Base-by-base conservation (phyloP, 2,797 vertebrate genomes). In the Corythornis leucogaster region DNA sequence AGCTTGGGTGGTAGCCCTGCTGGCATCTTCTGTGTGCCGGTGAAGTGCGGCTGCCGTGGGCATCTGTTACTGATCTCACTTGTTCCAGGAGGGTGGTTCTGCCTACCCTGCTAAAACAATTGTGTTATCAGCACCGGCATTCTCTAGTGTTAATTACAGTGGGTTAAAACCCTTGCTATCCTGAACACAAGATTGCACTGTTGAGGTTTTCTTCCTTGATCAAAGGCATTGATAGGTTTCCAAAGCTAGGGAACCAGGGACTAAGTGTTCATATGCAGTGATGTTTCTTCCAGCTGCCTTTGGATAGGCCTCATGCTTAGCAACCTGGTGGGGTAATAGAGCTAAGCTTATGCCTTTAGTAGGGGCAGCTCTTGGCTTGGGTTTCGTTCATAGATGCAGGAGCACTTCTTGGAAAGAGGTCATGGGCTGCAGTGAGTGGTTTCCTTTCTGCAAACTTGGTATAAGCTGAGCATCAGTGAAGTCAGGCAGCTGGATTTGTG, bases 11-110 rank as follows among this genome's bases (percentile, higher is more conserved):
- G 33, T 21, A 45, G 69, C 33, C 38, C 55, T 38, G 26, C 43
- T 30, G 54, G 42, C 17, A 8, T 0, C 43, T 19, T 67, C 53
- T 57, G 1, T 16, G 13, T 59, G 45, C 7, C 50, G 48, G 42
- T 2, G 1, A 15, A 9, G 21, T 4, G 12, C 12, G 45, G 28
- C 61, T 63, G n/a, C 26, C 0, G 0, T 22, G 45, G 42, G 48
- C 17, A 33, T 24, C 76, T 61, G 25, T 35, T n/a, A 25, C 18
- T 12, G n/a, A n/a, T 19, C 69, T 76, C 59, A 5, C 12, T 54
- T 12, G 12, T 16, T 54, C 22, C 8, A 28, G 38, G 35, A 59
- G 50, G 28, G 16, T 25, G 42, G 30, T 61, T 59, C 45, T 88
- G 51, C 40, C 51, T 16, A 5, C 0, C 1, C 20, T 40, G n/a